Evolutionary conservation across 1,140 invertebrate genomes (phyloP), one percentile per base, ranked within the genome.

Genomic region (Sycobia sp.): DNA sequence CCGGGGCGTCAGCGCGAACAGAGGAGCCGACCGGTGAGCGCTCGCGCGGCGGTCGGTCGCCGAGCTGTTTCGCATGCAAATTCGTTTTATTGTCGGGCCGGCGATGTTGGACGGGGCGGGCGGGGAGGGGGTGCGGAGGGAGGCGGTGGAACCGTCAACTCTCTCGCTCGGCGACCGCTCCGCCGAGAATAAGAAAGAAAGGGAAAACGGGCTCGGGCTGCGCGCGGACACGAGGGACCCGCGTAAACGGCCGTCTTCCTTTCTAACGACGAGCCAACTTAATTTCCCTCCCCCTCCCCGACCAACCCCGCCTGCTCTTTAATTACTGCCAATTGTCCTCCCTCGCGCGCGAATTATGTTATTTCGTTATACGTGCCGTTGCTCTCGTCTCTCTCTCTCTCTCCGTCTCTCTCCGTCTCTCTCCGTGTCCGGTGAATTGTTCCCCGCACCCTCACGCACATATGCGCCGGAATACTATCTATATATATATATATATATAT

Each of bases 301-400:
- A 18, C 66, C 61, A n/a, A 58, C 47, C 65, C 38, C 29, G 29
- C 46, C 57, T 62, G 70, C 74, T 69, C 76, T 78, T 81, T 78
- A 80, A 80, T 81, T 80, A 78, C 76, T 73, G 76, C 70, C 76
- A 81, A 81, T 81, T 81, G 76, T 74, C 74, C 72, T 69, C 69
- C 69, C n/a, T 73, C 73, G 77, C 74, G 16, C 25, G 71, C 73
- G 73, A 81, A 81, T 80, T 76, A 79, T 76, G 74, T 77, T 73
- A 78, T 78, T 79, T 79, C 68, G 71, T 64, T 61, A 62, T 64
- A 67, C 18, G 59, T 59, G 59, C 43, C 65, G 46, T 51, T 59
- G 67, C 27, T 55, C 11, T 58, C 58, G 25, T 14, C 53, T 32
- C 18, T 0, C 43, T 23, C 71, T 72, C 70, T 71, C 68, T 69